Evolutionary conservation across 2,888 invertebrate genomes (phyloP), one percentile per base, ranked within the genome.

Genomic region (Muscina levida): DNA sequence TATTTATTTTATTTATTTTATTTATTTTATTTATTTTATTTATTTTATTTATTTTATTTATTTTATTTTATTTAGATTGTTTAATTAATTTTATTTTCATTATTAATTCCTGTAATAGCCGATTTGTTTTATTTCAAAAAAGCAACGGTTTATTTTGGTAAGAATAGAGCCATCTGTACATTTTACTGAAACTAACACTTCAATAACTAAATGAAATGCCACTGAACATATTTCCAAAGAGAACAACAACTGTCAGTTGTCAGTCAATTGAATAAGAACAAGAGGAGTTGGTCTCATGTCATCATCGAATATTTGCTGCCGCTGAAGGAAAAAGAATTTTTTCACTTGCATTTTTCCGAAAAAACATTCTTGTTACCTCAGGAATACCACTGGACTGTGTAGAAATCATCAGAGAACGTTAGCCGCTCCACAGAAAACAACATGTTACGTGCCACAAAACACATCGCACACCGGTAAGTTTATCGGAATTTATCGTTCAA

Each of bases 401-500:
- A 57, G 57, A 11, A 57, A 71, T 31, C 39, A 65, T 15, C 42
- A 24, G 15, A 48, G 68, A 22, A 48, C 15, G 56, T 48, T 56
- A 42, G n/a, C 15, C 17, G 24, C 2, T 24, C 24, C 10, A 66
- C 46, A 15, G 6, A 22, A 26, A 26, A 22, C 39, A 72, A 0
- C 44, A 81, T 81, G 81, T 75, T 81, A 44, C 39, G 74, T 57
- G 74, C 68, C 31, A 44, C 68, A 11, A 77, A 72, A 75, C 74
- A 77, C 42, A 74, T 81, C 46, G 74, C 74, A 0, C 75, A 81
- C 81, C 81, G 81, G 81, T 81, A 68, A 72, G 72, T 81, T 57
- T 67, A 19, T 2, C 13, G 19, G 13, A 42, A 42, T 65, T 65
- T 46, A n/a, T 13, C 8, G 2, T 53, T 37, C 8, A 37, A 1